Evolutionary conservation across 1,140 invertebrate species (phyloP), one percentile per base, ranked within the genome.

Genomic region (Lordiphosa mommai): DNA sequence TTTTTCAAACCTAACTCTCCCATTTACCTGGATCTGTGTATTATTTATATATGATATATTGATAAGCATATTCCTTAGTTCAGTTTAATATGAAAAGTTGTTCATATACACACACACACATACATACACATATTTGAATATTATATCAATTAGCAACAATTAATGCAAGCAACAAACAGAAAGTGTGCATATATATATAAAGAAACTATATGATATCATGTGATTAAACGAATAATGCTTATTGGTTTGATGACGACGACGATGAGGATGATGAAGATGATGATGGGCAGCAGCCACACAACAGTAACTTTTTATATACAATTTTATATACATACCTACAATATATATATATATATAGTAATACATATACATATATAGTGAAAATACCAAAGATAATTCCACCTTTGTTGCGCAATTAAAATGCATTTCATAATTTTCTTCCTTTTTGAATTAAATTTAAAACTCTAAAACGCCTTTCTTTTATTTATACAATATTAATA

Each of bases 321-420:
- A 55, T 60, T 63, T 36, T 56, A 46, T 49, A 63, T 61, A 53
- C 37, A 12, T 32, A 53, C 13, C 58, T 72, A 63, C 49, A 63
- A 56, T 32, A 61, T 74, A 64, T 69, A 57, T 57, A 66, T 66
- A 56, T 65, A 46, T 53, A 53, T 66, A 69, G 50, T 38, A 60
- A 58, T 55, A 60, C 40, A 76, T 48, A 60, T 60, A 64, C 47
- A 64, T 60, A 60, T 82, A 84, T 84, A 82, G 77, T 72, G 59
- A 84, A 84, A 72, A 72, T 84, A 84, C 77, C 77, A 84, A 84
- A 84, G 77, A 84, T 59, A 77, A 84, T 84, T 84, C 77, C 77
- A 84, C 77, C 77, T 77, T 84, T 77, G 72, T 84, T 84, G 79
- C 77, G 77, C 68, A 84, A 84, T 65, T 64, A 49, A 84, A 84